phyloP scores from a whole-genome alignment of 2,888 invertebrate species.

The Eutolmus rufibarbis region DNA sequence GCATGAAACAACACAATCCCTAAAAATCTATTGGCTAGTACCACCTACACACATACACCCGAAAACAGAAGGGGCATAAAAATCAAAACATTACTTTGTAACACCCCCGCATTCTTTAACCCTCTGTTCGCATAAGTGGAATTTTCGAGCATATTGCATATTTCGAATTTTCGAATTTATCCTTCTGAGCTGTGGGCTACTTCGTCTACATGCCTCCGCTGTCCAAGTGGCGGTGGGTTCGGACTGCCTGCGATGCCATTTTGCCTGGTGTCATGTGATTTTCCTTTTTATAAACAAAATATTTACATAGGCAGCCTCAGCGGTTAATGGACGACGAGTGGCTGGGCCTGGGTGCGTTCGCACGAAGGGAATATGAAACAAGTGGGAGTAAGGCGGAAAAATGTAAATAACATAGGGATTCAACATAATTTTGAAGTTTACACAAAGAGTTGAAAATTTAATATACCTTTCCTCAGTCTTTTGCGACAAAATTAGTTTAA shows the following conservation, averaged over 20 bases:
- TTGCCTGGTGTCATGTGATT: background rate
- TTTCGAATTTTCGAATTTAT: background rate
- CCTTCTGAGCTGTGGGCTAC: background rate
- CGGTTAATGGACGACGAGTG: background rate
- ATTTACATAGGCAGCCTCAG: constrained; percentile 2
- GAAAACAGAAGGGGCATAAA: background rate
- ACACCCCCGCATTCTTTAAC: background rate
- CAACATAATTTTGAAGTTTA: background rate
- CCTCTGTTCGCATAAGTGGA: background rate
- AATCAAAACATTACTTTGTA: constrained; percentile 21
- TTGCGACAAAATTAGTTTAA: too few species aligned
- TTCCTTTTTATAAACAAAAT: constrained; percentile 10
- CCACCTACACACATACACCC: background rate
- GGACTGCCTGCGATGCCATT: background rate
- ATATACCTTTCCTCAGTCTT: background rate
- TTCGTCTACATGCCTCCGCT: background rate
- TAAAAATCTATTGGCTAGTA: background rate
- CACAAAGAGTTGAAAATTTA: background rate
- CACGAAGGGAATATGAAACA: background rate
- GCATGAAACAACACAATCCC: background rate
- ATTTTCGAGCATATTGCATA: background rate
- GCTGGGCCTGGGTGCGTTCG: background rate
- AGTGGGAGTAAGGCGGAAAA: background rate
- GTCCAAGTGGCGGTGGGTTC: background rate
- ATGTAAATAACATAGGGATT: background rate